phyloP scores from a whole-genome alignment of 2,113 vertebrate genomes.

The Polypterus bichir region DNA sequence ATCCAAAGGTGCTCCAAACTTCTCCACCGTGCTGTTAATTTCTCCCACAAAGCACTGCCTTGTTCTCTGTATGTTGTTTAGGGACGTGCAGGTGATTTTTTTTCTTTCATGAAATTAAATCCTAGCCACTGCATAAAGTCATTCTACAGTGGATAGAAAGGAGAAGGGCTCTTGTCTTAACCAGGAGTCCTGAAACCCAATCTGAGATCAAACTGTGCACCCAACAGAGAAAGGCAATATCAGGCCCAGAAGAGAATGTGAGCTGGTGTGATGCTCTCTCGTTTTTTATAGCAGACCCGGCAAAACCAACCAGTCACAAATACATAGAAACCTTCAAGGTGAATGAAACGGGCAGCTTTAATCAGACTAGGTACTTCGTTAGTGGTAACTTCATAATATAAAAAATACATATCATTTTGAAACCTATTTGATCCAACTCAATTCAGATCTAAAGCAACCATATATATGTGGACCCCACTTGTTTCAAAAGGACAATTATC shows the following conservation, averaged over 20 bases:
- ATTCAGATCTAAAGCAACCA: too few species aligned
- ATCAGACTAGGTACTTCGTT: too few species aligned
- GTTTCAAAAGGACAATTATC: too few species aligned
- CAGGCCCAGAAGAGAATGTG: too few species aligned
- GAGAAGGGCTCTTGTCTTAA: constrained; percentile 14
- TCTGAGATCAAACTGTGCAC: constrained; percentile 8
- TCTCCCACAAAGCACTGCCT: constrained; percentile 17
- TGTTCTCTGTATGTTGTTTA: constrained; percentile 9
- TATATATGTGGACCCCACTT: too few species aligned
- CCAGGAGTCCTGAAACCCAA: constrained; percentile 11
- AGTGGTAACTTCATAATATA: too few species aligned
- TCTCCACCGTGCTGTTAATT: constrained; percentile 11
- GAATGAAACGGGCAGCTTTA: too few species aligned
- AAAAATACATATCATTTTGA: too few species aligned
- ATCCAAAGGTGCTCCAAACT: constrained; percentile 14
- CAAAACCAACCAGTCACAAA: too few species aligned
- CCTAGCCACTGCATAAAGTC: constrained; percentile 13
- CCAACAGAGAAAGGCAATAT: background rate
- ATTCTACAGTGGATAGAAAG: constrained; percentile 3
- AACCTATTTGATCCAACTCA: too few species aligned
- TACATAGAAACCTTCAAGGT: too few species aligned
- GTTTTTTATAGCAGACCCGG: background rate
- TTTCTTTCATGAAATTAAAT: constrained; percentile 12
- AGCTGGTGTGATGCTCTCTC: background rate
- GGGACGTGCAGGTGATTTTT: constrained; percentile 11